A percentile compares a stretch with the other conserved stretches of the same genome.
Evolutionary conservation across 2,797 vertebrate species (phyloP).

Genomic region (Chelmon rostratus): DNA sequence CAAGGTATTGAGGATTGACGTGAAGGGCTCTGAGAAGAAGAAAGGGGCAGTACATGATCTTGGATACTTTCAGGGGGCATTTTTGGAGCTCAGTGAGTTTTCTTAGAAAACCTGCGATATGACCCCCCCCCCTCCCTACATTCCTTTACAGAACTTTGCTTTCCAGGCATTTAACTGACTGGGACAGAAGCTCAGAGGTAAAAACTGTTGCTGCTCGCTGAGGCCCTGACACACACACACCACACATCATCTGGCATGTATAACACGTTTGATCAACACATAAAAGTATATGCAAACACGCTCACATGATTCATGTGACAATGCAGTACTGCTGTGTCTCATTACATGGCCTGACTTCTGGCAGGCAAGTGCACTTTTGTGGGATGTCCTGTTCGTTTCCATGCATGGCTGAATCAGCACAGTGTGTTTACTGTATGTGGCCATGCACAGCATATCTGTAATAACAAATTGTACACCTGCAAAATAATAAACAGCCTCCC

Average conservation of each 20-base stretch:
- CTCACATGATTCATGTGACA: constrained; percentile 18
- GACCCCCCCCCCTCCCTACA: constrained; percentile 21
- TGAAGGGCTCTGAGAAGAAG: constrained; percentile 1
- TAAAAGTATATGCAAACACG: neutral
- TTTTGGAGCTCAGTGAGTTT: constrained; percentile 57
- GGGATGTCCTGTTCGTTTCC: constrained; percentile 7
- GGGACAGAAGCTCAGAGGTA: constrained; percentile 12
- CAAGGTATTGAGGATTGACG: constrained; percentile 29
- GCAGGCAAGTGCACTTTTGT: neutral
- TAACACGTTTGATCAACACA: constrained; percentile 18
- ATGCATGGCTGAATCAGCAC: neutral
- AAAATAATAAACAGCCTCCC: constrained; percentile 18
- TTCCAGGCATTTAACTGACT: constrained; percentile 46
- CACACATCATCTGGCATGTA: constrained; percentile 1
- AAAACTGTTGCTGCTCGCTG: constrained; percentile 18
- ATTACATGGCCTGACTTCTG: neutral
- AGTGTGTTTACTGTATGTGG: constrained; percentile 17
- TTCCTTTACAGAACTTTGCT: constrained; percentile 53
- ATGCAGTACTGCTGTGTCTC: neutral
- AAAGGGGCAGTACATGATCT: constrained; percentile 29
- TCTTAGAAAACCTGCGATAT: constrained; percentile 68
- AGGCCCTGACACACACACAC: constrained; percentile 2
- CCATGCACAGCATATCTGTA: constrained; percentile 22
- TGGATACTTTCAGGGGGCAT: constrained; percentile 17
- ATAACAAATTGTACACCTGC: constrained; percentile 1